A percentile compares a stretch with the other conserved stretches of the same genome.
These are phyloP conservation scores for Gnathonemus longibarbis DNA, from an alignment of 2,113 vertebrate species.

Conservation along the genomic window DNA sequence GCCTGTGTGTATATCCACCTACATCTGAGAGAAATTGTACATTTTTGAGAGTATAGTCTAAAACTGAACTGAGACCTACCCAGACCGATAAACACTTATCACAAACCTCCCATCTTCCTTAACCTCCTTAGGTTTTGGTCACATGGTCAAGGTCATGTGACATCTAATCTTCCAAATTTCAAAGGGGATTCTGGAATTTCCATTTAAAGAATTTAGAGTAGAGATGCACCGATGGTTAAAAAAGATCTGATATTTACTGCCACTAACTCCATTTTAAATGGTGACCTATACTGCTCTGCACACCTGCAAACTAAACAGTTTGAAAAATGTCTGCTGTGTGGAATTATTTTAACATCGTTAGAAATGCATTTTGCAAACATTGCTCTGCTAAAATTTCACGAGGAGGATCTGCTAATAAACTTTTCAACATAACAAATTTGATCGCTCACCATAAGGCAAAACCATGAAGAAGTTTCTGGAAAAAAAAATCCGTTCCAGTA, in stretches of 20 bases:
- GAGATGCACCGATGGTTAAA: not conserved
- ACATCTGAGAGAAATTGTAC: not conserved
- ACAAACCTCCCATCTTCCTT: not conserved
- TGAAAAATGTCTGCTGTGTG: not conserved
- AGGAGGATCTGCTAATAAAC: not conserved
- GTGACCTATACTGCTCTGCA: not conserved
- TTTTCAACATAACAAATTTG: not conserved
- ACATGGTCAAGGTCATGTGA: not conserved
- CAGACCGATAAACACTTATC: not conserved
- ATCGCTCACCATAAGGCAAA: not conserved
- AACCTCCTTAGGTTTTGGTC: not conserved
- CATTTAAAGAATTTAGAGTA: not conserved
- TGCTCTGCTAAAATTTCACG: not conserved
- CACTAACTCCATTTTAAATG: not conserved
- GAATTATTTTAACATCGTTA: not conserved
- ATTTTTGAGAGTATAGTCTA: not conserved
- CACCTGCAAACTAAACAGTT: not conserved
- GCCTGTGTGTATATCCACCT: not conserved
- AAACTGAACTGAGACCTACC: not conserved
- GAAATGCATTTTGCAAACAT: not conserved
- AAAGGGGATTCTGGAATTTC: not conserved
- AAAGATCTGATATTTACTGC: not conserved
- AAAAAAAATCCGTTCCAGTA: not conserved
- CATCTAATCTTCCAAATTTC: not conserved
- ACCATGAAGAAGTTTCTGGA: not conserved